These are phyloP conservation scores for Aix galericulata DNA, from an alignment of 2,113 vertebrate species.

Conservation along the genomic window DNA sequence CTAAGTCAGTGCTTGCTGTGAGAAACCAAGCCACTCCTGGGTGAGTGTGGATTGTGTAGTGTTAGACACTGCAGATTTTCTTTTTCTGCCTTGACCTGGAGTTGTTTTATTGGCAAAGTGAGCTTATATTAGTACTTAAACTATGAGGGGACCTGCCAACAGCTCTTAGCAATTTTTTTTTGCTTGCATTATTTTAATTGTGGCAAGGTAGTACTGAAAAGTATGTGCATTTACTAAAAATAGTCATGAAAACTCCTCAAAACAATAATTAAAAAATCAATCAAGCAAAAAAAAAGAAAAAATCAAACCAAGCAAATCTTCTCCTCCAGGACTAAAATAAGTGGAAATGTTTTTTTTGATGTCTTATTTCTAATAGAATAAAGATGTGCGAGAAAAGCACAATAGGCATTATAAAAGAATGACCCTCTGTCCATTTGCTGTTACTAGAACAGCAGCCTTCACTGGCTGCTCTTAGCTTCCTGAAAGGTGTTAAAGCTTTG, in stretches of 20 bases:
- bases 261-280: no score
- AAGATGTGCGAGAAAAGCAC: neutral
- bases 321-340: neutral
- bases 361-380: slow-evolving; percentile 13
- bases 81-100: neutral
- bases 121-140: neutral
- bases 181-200: neutral
- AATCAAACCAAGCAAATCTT: neutral
- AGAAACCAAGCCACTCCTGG: neutral
- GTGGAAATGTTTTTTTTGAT: neutral
- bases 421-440: slow-evolving; percentile 26
- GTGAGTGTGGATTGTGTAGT: neutral
- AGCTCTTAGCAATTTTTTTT: neutral
- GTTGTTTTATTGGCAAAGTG: neutral
- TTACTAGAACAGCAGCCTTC: slow-evolving; percentile 38
- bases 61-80: neutral
- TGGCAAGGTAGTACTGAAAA: neutral
- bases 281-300: no score
- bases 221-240: neutral
- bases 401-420: neutral
- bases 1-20: accelerated
- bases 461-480: slow-evolving; percentile 60
- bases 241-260: neutral
- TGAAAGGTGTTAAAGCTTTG: slow-evolving; percentile 72
- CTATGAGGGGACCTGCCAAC: neutral